Base-by-base conservation (phyloP, 1,140 invertebrate species). In the Drosophila subobscura region DNA sequence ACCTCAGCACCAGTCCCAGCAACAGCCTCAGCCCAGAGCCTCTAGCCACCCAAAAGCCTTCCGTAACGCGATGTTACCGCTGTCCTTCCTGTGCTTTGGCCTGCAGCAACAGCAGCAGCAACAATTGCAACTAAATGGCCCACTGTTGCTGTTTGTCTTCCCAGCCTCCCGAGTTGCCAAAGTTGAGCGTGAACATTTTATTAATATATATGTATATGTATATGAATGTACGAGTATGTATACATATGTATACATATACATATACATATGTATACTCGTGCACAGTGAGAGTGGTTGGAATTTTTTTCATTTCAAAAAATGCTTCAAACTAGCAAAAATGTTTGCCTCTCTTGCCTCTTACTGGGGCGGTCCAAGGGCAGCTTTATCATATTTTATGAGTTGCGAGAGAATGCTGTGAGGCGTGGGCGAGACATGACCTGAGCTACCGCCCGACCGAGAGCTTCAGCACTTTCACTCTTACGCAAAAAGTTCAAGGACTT, bases 401-500 rank as follows among this genome's bases (percentile, higher is more conserved):
- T 44, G 56, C 49, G 50, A 49, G 49, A 42, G n/a, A 46, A 16
- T 27, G 37, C 42, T 14, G n/a, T 25, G 12, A 20, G 33, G 23
- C 22, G 50, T 16, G 51, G 33, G 20, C 22, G 61, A 23, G 25
- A 33, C 53, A 40, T 54, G 41, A 47, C 53, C 44, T 47, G 46
- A n/a, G 42, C 33, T 20, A 20, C 16, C 16, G 16, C 23, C 25
- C 27, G 7, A 29, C 41, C 22, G 37, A 68, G 50, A 68, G 47
- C 61, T 56, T 49, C 50, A 46, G 51, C 72, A 70, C 67, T 89
- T 80, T 71, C 65, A 60, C 79, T 77, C 70, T 89, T 79, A 74
- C 74, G 68, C 70, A 79, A 86, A 68, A 90, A 80, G 88, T 90
- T 90, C 88, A 90, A 88, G 88, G 88, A 84, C 88, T 90, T 90